Evolutionary conservation across 2,113 vertebrate genomes (phyloP).

Genomic region (Orycteropus afer): DNA sequence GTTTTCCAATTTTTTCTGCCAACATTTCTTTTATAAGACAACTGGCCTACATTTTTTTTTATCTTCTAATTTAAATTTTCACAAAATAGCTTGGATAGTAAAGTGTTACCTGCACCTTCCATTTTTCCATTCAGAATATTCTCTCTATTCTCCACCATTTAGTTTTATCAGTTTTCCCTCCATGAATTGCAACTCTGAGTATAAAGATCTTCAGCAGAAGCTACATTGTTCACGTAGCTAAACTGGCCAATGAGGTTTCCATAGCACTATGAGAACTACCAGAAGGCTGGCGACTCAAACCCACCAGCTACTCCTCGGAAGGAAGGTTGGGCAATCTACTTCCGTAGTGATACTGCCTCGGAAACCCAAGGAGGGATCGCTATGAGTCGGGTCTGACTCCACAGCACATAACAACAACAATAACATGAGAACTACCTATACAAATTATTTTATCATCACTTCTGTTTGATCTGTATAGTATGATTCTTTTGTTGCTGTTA

Average conservation of each 20-base stretch:
- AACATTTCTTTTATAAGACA: slow-evolving; percentile 28
- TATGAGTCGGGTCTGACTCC: no score
- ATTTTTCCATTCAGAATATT: background rate
- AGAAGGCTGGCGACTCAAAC: no score
- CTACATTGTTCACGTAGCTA: background rate
- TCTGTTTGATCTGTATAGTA: background rate
- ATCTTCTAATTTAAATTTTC: background rate
- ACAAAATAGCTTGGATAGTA: background rate
- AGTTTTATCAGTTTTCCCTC: background rate
- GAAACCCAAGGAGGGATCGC: no score
- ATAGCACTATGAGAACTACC: background rate
- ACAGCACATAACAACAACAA: no score
- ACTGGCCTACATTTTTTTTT: background rate
- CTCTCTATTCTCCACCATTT: background rate
- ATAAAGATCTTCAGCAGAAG: background rate
- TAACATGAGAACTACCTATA: background rate
- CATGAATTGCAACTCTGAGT: background rate
- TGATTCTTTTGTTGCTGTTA: no score
- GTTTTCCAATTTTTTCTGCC: slow-evolving; percentile 13
- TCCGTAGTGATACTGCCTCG: no score
- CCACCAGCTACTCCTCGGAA: no score
- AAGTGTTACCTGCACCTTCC: background rate
- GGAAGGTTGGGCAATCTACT: no score
- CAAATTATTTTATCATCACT: background rate
- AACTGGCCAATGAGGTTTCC: background rate